Percentiles rank a stretch among this genome's conserved stretches.
Evolutionary conservation across 1,140 invertebrate genomes (phyloP).

Genomic region (Ylistrum balloti): DNA sequence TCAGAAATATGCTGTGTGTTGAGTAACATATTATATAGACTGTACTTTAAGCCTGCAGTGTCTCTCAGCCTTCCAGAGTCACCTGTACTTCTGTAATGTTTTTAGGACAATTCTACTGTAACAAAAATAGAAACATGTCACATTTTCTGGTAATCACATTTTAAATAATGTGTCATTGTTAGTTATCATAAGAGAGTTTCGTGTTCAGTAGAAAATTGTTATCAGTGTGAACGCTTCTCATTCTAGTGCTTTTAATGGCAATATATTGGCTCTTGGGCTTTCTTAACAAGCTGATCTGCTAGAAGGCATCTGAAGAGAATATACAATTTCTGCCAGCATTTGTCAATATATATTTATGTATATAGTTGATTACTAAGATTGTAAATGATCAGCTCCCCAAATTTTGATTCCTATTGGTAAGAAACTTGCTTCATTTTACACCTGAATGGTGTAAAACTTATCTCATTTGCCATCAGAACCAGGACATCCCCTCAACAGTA

Average conservation of each 20-base stretch:
- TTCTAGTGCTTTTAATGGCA: neutral
- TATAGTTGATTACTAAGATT: neutral
- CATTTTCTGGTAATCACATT: neutral
- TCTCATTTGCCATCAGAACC: neutral
- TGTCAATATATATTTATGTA: neutral
- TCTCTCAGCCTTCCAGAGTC: neutral
- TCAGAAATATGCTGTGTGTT: neutral
- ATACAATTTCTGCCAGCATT: neutral
- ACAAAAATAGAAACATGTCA: neutral
- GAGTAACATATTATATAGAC: neutral
- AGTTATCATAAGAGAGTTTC: neutral
- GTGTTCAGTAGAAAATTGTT: neutral
- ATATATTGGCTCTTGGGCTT: neutral
- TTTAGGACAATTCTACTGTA: neutral
- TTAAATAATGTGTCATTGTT: slow-evolving; percentile 1
- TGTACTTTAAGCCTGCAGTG: neutral
- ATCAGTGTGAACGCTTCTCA: neutral
- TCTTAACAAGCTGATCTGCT: slow-evolving; percentile 3
- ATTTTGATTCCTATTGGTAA: neutral
- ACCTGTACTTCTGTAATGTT: neutral
- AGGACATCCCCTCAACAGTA: neutral
- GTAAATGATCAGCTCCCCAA: neutral
- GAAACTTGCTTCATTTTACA: neutral
- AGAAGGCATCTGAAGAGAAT: neutral
- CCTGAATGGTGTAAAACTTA: neutral